phyloP scores from a whole-genome alignment of 2,113 vertebrate genomes.

The Sylvietta virens region DNA sequence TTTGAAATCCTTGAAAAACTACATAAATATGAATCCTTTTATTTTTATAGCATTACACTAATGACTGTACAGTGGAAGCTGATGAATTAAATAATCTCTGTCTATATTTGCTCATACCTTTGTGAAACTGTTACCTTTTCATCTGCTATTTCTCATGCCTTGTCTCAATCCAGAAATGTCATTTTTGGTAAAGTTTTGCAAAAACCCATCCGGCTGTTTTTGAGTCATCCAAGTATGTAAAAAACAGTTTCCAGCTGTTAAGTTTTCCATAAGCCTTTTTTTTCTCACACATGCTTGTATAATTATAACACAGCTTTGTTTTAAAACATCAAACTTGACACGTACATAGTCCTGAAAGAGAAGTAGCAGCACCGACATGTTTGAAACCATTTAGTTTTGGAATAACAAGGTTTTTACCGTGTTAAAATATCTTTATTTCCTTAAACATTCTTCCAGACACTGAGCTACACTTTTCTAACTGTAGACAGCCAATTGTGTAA shows the following conservation, averaged over 20 bases:
- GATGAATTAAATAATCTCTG: constrained; percentile 47
- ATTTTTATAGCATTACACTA: constrained; percentile 4
- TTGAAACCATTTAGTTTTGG: constrained; percentile 59
- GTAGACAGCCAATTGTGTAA: not conserved
- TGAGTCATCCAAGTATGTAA: constrained; percentile 75
- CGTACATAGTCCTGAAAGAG: constrained; percentile 68
- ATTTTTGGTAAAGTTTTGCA: constrained; percentile 63
- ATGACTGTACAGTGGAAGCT: not conserved
- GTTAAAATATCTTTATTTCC: constrained; percentile 41
- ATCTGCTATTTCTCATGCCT: constrained; percentile 67
- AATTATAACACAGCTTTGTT: constrained; percentile 78
- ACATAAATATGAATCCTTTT: constrained; percentile 7
- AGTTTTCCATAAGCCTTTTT: constrained; percentile 74
- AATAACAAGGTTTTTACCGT: constrained; percentile 46
- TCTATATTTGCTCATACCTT: constrained; percentile 38
- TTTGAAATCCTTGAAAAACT: constrained; percentile 27
- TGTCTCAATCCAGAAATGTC: constrained; percentile 72
- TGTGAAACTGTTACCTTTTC: constrained; percentile 59
- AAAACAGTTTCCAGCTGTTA: constrained; percentile 80
- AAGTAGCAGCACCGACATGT: constrained; percentile 47
- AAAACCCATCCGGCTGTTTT: constrained; percentile 69
- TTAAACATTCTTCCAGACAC: not conserved
- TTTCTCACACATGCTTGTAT: constrained; percentile 67
- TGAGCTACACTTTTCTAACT: not conserved
- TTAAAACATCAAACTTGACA: constrained; percentile 78